A percentile compares a stretch with the other conserved stretches of the same genome.
Conservation (phyloP, 64 coral and sea anemone species). For the Montipora sp. region DNA sequence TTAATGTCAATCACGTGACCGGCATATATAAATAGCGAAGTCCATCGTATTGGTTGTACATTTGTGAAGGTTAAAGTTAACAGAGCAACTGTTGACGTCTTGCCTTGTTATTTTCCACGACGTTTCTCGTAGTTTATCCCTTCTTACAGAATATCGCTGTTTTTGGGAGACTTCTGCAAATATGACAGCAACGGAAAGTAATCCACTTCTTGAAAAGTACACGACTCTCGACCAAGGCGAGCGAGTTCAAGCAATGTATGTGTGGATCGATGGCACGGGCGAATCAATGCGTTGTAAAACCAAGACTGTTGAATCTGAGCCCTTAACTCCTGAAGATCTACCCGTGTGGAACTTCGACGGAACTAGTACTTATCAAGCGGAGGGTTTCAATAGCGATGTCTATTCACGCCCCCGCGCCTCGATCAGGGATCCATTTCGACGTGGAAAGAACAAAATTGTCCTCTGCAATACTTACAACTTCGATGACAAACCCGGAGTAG, state of each 20-base stretch:
- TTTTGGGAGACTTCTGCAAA: background rate
- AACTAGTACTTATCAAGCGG: conserved; percentile 87
- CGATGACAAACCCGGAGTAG: conserved; percentile 91
- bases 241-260: conserved; percentile 87
- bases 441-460: conserved; percentile 89
- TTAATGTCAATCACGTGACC: no score
- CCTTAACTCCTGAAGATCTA: conserved; percentile 43
- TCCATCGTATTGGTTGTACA: no score
- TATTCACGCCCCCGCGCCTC: conserved; percentile 86
- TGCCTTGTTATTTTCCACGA: no score
- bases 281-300: conserved; percentile 94
- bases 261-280: conserved; percentile 93
- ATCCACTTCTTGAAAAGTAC: conserved; percentile 74
- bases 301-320: conserved; percentile 69
- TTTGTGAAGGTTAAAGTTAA: no score
- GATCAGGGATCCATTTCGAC: conserved; percentile 90
- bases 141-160: background rate
- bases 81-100: no score
- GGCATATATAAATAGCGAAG: no score
- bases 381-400: conserved; percentile 91
- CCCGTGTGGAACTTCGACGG: conserved; percentile 99
- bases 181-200: conserved; percentile 61
- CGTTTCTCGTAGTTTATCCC: no score
- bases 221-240: conserved; percentile 78
- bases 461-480: conserved; percentile 89